A percentile compares a stretch with the other conserved stretches of the same genome.
Evolutionary conservation across 2,888 invertebrate species (phyloP).

Genomic region (Lasioglossum zephyrum): DNA sequence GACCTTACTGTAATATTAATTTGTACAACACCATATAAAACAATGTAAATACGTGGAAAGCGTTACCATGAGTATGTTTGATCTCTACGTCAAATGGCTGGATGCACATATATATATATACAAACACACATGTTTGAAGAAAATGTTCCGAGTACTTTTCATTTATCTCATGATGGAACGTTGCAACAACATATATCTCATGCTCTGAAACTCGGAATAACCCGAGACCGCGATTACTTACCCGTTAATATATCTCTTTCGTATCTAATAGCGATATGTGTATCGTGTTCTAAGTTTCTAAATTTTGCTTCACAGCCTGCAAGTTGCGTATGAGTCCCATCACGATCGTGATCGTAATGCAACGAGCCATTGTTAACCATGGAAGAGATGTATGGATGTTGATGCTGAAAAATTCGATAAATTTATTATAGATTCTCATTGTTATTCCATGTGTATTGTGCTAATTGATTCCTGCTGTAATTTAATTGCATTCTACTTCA

Average conservation of each 20-base stretch:
- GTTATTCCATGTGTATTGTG: neutral
- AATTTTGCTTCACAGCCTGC: conserved; percentile 99
- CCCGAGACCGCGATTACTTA: conserved; percentile 78
- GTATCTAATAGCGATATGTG: conserved; percentile 95
- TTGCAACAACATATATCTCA: conserved; percentile 20
- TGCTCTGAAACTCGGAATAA: conserved; percentile 2
- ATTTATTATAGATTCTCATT: neutral
- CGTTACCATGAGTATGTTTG: conserved; percentile 21
- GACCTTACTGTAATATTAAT: conserved; percentile 58
- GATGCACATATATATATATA: neutral
- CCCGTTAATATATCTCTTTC: conserved; percentile 95
- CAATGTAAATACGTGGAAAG: conserved; percentile 27
- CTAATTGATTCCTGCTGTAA: neutral
- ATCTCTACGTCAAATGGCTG: conserved; percentile 14
- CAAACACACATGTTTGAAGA: neutral
- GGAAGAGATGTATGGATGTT: conserved; percentile 98
- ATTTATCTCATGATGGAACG: neutral
- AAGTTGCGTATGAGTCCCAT: conserved; percentile 98
- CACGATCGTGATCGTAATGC: conserved; percentile 98
- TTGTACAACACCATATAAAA: conserved; percentile 47
- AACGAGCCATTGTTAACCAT: conserved; percentile 99
- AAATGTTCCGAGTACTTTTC: neutral
- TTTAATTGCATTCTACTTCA: neutral
- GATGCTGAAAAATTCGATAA: conserved; percentile 88
- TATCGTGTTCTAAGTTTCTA: conserved; percentile 95